Base-by-base conservation (phyloP, 2,888 invertebrate genomes). In the Drosophila prostipennis region DNA sequence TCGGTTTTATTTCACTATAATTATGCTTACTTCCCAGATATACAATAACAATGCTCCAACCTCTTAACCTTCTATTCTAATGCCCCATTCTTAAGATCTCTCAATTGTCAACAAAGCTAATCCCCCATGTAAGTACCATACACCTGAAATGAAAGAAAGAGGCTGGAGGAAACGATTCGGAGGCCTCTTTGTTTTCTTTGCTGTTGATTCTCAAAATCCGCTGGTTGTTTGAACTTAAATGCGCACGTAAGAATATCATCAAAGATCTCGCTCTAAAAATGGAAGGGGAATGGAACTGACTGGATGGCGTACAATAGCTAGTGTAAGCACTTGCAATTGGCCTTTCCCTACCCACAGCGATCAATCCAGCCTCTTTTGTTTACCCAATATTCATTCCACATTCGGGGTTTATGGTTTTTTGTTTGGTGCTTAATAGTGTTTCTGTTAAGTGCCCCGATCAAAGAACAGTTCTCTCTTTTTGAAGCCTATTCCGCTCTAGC, bases 291-390 rank as follows among this genome's bases (percentile, higher is more conserved):
- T 16, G 16, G 29, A 13, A 3, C 42, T 19, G 54, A 42, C 16
- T 29, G 51, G 32, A 34, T 36, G 46, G 29, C n/a, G 32, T 70
- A 73, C 79, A 84, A 81, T 79, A 70, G 78, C 79, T 80, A 82
- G 79, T 85, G 77, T 73, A 76, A 75, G 82, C 86, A 79, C 77
- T 78, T 72, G 71, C 77, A 71, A 70, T 76, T 74, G 74, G 52
- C 77, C 77, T 75, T 72, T 8, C 23, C 43, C 43, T 43, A 14
- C 10, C n/a, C n/a, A 3, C 26, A 7, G 5, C 43, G 2, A 6
- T 43, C 8, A 1, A 29, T 5, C 10, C 45, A 4, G 26, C 26
- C 14, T 45, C 74, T 67, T 74, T 78, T 81, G 87, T 87, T 87
- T 85, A 79, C 77, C 76, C 76, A 73, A 76, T 75, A 70, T 70